Evolutionary conservation across 2,113 vertebrate genomes (phyloP).

Genomic region (Cichladusa arquata): DNA sequence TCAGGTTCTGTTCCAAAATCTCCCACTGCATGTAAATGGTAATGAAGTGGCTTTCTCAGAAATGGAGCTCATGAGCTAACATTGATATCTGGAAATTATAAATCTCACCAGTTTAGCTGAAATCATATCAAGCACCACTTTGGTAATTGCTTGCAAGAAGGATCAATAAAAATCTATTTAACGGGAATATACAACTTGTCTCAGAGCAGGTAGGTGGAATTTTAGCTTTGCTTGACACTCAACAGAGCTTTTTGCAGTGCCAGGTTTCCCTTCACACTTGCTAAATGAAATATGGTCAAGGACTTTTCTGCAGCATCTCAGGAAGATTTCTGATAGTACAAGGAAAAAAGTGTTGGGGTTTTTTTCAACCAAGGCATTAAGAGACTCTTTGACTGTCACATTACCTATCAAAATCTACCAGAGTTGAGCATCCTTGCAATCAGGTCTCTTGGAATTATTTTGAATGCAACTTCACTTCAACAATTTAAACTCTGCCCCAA

Average conservation of each 20-base stretch:
- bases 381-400: not conserved
- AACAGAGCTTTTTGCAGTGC: not conserved
- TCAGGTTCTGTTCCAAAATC: not conserved
- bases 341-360: not conserved
- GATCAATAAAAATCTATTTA: not conserved
- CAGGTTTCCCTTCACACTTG: not conserved
- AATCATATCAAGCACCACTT: not conserved
- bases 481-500: not conserved
- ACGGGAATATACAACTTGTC: not conserved
- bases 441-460: not conserved
- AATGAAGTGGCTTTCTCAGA: conserved; percentile 7
- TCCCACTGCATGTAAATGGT: not conserved
- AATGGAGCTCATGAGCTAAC: not conserved
- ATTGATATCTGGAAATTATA: not conserved
- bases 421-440: not conserved
- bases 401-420: not conserved
- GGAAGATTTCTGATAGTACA: not conserved
- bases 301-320: not conserved
- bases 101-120: not conserved
- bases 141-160: not conserved
- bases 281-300: not conserved
- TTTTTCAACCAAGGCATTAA: not conserved
- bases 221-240: not conserved
- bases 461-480: not conserved
- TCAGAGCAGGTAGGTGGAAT: not conserved